Conservation (phyloP, 2,888 invertebrate species). For the Theodoxus fluviatilis region DNA sequence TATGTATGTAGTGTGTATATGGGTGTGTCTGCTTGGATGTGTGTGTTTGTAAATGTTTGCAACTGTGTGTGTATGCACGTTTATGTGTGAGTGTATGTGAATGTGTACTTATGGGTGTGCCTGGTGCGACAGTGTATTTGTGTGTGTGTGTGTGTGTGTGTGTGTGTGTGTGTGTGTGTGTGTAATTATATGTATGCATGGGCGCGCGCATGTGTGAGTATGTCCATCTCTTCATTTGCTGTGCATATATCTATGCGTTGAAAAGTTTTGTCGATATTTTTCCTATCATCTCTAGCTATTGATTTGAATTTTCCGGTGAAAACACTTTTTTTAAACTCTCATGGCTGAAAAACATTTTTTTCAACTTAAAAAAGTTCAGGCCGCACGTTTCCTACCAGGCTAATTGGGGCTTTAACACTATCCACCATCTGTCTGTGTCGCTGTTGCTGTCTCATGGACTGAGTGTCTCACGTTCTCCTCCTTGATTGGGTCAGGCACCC, state of each 20-base stretch:
- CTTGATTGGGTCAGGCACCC: no score
- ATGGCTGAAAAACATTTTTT: no score
- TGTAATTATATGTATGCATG: not conserved
- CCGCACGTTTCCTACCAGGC: no score
- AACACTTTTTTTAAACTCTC: no score
- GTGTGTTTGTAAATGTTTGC: slow-evolving; percentile 8
- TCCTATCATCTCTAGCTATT: no score
- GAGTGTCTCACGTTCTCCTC: no score
- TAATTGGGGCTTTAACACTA: no score
- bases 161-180: slow-evolving; percentile 1
- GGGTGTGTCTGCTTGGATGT: not conserved
- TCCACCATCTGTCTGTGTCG: no score
- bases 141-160: slow-evolving; percentile 19
- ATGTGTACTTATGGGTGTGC: slow-evolving; percentile 8
- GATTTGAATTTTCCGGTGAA: no score
- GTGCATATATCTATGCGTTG: no score
- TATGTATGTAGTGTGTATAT: slow-evolving; percentile 13
- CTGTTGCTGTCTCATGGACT: not conserved
- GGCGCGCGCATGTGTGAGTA: not conserved
- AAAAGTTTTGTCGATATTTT: no score
- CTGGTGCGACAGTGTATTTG: slow-evolving; percentile 7
- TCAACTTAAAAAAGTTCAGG: no score
- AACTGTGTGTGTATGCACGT: not conserved
- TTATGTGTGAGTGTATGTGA: not conserved
- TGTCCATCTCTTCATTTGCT: not conserved